These are phyloP conservation scores for Dolomedes plantarius DNA, from an alignment of 2,888 invertebrate species.

Conservation along the genomic window DNA sequence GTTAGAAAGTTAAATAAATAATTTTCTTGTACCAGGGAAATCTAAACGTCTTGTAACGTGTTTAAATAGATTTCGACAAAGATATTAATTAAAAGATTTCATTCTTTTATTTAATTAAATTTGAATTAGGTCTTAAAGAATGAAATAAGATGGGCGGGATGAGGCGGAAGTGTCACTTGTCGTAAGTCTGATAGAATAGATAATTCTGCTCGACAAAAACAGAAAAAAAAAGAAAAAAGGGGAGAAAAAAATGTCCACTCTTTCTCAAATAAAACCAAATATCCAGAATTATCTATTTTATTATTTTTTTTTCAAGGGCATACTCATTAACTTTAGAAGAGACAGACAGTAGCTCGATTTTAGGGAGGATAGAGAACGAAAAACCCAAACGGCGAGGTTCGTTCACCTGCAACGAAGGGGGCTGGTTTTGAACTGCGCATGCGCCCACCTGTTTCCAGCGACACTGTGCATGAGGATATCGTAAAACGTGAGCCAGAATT, in stretches of 20 bases:
- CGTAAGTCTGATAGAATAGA: not conserved
- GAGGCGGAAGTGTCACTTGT: not conserved
- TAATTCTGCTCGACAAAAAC: not conserved
- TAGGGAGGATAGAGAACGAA: not conserved
- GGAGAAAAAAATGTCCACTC: not conserved
- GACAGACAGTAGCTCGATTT: constrained; percentile 8
- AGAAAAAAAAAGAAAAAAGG: too few species aligned
- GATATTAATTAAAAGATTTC: too few species aligned
- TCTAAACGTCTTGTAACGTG: too few species aligned
- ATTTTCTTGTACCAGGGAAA: too few species aligned
- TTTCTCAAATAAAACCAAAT: not conserved
- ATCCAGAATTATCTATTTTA: not conserved
- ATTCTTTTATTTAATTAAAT: too few species aligned
- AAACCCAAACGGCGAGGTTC: constrained; percentile 39
- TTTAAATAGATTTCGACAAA: too few species aligned
- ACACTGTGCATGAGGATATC: constrained; percentile 37
- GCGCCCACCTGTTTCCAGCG: constrained; percentile 49
- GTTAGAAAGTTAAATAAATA: too few species aligned
- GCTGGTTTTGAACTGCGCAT: constrained; percentile 36
- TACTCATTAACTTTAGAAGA: not conserved
- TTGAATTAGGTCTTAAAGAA: too few species aligned
- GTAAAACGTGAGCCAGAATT: constrained; percentile 63
- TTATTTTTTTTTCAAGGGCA: constrained; percentile 8
- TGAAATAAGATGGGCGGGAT: not conserved
- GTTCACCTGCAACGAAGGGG: constrained; percentile 61